Evolutionary conservation across 2,113 vertebrate species (phyloP).

Genomic region (Sigmodon hispidus): DNA sequence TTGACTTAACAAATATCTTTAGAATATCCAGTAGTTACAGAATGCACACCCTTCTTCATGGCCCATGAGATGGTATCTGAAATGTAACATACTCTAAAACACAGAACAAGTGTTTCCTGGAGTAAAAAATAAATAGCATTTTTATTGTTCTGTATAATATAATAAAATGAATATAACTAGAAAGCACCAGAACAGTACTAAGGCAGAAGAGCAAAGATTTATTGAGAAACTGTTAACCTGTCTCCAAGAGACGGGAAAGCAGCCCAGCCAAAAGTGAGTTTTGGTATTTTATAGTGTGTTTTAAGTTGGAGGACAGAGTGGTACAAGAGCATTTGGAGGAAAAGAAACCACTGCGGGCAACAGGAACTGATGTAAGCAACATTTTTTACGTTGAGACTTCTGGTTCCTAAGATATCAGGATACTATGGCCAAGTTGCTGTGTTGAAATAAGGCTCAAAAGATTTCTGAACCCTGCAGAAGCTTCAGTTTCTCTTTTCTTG

Average conservation of each 20-base stretch:
- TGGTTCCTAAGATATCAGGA: neutral
- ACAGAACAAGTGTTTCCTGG: neutral
- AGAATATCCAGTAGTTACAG: neutral
- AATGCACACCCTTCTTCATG: neutral
- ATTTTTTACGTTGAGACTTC: neutral
- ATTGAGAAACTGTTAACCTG: neutral
- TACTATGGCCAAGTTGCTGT: neutral
- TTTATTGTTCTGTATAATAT: neutral
- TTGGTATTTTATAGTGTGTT: neutral
- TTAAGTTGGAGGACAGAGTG: neutral
- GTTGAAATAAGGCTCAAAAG: neutral
- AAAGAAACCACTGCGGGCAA: neutral
- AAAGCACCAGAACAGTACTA: neutral
- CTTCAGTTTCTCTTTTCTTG: neutral
- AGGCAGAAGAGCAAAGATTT: neutral
- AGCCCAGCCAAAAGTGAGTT: neutral
- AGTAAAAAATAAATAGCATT: neutral
- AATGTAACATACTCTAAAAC: neutral
- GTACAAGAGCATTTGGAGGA: neutral
- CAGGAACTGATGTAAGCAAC: neutral
- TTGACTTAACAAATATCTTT: neutral
- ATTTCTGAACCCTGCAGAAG: neutral
- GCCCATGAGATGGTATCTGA: neutral
- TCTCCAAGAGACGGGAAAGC: neutral
- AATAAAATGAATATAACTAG: neutral